phyloP scores from a whole-genome alignment of 2,797 vertebrate genomes.

The Echiichthys vipera region DNA sequence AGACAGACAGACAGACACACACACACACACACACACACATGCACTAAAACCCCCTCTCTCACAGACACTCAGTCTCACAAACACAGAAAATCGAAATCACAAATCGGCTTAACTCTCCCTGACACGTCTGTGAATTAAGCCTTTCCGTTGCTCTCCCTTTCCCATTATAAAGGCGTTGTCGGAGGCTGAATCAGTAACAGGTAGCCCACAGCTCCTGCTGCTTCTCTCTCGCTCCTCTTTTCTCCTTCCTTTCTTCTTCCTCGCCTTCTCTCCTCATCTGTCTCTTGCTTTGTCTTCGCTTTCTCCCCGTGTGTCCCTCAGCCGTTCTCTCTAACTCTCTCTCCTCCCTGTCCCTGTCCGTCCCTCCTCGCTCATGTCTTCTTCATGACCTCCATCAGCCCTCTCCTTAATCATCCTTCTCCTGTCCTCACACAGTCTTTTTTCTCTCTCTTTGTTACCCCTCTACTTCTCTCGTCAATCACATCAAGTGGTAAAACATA shows the following conservation, averaged over 20 bases:
- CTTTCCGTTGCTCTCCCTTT: constrained; percentile 78
- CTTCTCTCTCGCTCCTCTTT: constrained; percentile 33
- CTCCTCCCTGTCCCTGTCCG: constrained; percentile 3
- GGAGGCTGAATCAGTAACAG: constrained; percentile 77
- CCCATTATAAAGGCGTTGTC: constrained; percentile 82
- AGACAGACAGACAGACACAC: constrained; percentile 23
- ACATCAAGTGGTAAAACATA: constrained; percentile 18
- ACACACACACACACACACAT: constrained; percentile 38
- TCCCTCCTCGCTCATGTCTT: constrained; percentile 30
- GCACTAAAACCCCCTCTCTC: constrained; percentile 60
- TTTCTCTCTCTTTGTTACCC: constrained; percentile 28
- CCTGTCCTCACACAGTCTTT: constrained; percentile 39
- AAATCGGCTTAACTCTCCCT: constrained; percentile 84
- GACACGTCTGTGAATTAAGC: constrained; percentile 84
- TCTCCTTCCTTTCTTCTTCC: constrained; percentile 12
- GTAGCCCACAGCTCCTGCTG: constrained; percentile 74
- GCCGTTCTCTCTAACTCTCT: constrained; percentile 34
- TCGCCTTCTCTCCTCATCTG: neutral
- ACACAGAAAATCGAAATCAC: constrained; percentile 84
- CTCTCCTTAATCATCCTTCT: constrained; percentile 62
- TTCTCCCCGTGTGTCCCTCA: constrained; percentile 17
- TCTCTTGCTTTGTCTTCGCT: constrained; percentile 35
- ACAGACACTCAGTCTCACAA: constrained; percentile 76
- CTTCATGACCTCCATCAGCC: constrained; percentile 62
- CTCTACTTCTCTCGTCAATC: constrained; percentile 13